phyloP scores from a whole-genome alignment of 2,888 invertebrate species.

The Nymphalis urticae region DNA sequence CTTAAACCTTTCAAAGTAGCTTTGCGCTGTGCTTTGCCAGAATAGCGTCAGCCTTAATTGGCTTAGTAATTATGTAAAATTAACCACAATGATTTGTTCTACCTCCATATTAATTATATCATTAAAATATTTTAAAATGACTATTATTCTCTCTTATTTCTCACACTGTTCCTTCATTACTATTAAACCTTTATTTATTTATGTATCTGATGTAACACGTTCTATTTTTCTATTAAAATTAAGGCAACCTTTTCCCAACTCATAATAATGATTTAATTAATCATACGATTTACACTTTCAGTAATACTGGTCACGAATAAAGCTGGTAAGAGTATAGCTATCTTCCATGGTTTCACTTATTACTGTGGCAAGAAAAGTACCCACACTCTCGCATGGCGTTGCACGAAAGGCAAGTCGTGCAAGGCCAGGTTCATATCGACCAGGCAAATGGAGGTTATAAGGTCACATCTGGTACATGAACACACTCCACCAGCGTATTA shows the following conservation, averaged over 20 bases:
- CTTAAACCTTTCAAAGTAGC: not conserved
- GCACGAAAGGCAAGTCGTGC: conserved; percentile 41
- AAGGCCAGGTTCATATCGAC: conserved; percentile 39
- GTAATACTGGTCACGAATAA: conserved; percentile 37
- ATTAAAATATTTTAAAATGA: not conserved
- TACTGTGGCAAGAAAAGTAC: conserved; percentile 36
- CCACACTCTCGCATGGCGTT: conserved; percentile 43
- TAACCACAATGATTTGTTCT: not conserved
- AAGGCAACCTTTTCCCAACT: not conserved
- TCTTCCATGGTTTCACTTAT: conserved; percentile 46
- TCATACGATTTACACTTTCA: conserved; percentile 27
- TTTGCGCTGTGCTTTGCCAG: too few species aligned
- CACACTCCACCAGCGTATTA: conserved; percentile 54
- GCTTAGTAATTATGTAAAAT: not conserved
- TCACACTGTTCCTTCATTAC: too few species aligned
- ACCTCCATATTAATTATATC: not conserved
- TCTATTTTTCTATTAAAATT: too few species aligned
- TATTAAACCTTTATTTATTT: too few species aligned
- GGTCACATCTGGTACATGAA: conserved; percentile 67
- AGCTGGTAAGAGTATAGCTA: conserved; percentile 39
- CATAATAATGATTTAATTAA: not conserved
- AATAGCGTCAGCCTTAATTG: too few species aligned
- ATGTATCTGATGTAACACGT: too few species aligned
- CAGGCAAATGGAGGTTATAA: conserved; percentile 57
- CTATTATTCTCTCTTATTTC: not conserved